Evolutionary conservation across 2,888 invertebrate genomes (phyloP).

Genomic region (Corythucha ciliata): DNA sequence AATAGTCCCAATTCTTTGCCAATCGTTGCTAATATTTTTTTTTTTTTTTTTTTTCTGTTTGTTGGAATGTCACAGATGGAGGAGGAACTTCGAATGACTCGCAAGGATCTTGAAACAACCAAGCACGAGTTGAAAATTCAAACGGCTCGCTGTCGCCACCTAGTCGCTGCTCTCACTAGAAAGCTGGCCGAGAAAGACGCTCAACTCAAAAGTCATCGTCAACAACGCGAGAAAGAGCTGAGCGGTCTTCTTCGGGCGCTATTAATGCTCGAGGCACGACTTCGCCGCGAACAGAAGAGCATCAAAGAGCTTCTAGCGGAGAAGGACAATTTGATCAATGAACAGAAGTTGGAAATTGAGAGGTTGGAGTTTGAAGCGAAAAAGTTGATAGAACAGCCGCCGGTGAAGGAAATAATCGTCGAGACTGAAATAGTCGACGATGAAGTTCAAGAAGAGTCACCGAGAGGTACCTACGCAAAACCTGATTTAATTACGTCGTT

Average conservation of each 20-base stretch:
- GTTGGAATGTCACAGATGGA: constrained; percentile 35
- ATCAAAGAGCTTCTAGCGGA: constrained; percentile 58
- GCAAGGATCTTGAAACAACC: constrained; percentile 54
- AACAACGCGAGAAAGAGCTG: constrained; percentile 59
- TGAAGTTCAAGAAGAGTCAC: constrained; percentile 48
- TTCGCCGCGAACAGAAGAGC: constrained; percentile 62
- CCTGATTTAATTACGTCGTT: constrained; percentile 43
- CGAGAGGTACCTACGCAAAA: constrained; percentile 44
- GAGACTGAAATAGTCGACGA: constrained; percentile 30
- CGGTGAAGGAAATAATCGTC: constrained; percentile 4
- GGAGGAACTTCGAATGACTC: constrained; percentile 27
- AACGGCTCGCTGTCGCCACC: constrained; percentile 55
- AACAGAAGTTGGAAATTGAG: constrained; percentile 59
- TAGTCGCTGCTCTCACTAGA: constrained; percentile 55
- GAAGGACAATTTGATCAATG: constrained; percentile 60
- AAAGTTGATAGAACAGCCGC: neutral
- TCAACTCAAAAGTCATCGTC: constrained; percentile 51
- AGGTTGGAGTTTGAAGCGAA: constrained; percentile 45
- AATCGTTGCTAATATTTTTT: too few relatives aligned
- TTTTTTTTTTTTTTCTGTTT: too few relatives aligned
- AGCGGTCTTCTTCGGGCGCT: constrained; percentile 60
- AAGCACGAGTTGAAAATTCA: constrained; percentile 56
- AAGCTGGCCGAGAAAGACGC: constrained; percentile 52
- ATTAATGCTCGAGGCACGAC: constrained; percentile 59
- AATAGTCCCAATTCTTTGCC: too few relatives aligned